Conservation (phyloP, 2,797 vertebrate genomes). For the Siniperca scherzeri region DNA sequence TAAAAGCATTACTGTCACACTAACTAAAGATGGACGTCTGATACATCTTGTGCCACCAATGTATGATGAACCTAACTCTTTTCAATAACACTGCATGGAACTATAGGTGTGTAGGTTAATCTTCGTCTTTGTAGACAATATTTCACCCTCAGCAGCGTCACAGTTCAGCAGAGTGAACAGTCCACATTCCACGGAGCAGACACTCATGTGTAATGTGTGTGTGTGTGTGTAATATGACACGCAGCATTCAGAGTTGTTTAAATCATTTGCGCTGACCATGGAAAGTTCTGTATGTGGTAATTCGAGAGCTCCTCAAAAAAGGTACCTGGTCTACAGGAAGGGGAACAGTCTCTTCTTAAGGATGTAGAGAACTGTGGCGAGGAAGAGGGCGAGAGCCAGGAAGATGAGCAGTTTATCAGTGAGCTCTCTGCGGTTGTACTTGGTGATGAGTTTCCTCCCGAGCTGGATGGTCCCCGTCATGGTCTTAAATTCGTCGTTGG, state of each 20-base stretch:
- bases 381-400: conserved; percentile 94
- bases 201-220: not conserved
- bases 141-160: conserved; percentile 19
- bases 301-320: conserved; percentile 12
- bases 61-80: not conserved
- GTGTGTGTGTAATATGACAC: conserved; percentile 26
- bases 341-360: conserved; percentile 97
- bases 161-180: conserved; percentile 13
- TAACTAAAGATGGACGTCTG: not conserved
- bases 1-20: conserved; percentile 15
- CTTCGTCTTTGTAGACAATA: conserved; percentile 16
- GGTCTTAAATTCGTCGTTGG: conserved; percentile 97
- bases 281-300: conserved; percentile 22
- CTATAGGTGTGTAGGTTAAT: not conserved
- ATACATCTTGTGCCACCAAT: not conserved
- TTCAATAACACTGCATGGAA: conserved; percentile 9
- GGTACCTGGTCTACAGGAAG: conserved; percentile 85
- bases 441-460: conserved; percentile 96
- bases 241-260: conserved; percentile 39
- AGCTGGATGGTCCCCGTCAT: conserved; percentile 98
- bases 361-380: conserved; percentile 96
- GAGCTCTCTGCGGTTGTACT: conserved; percentile 96
- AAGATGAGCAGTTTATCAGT: conserved; percentile 98
- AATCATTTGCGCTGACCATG: conserved; percentile 20
- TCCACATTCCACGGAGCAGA: conserved; percentile 40